Evolutionary conservation across 2,797 vertebrate genomes (phyloP), one percentile per base, ranked within the genome.

Genomic region (Phaenicophaeus curvirostris): DNA sequence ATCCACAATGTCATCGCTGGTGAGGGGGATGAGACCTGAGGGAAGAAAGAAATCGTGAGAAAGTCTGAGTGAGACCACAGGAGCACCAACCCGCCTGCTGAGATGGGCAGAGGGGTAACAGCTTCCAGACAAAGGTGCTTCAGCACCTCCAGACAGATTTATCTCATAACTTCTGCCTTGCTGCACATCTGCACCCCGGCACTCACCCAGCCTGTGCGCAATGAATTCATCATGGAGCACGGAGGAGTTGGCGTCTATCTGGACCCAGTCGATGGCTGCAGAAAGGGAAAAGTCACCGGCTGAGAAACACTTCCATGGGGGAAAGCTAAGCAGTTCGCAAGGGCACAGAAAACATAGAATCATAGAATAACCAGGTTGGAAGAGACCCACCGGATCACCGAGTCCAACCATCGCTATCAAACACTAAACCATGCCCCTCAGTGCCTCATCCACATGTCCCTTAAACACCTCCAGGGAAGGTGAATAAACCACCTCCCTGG

Each of bases 221-320:
- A 99, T 99, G 95, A 99, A 99, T 69, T 99, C 99, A 41, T 99
- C 99, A 0, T 99, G 99, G 31, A 99, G 98, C 6, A 99, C 99
- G 0, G 99, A 99, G 14, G 99, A 99, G 95, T 99, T 99, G 86
- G 99, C 99, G 9, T 99, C 99, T 7, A 99, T 99, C 96, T 99
- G 99, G 75, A 99, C 99, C 99, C 99, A 99, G 97, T 99, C 99
- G 3, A 99, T 99, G 15, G 99, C 99, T 99, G 94, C 35, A 92
- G 94, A 90, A 69, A 37, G 55, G 31, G 80, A 13, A 31, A 71
- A 67, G 63, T 7, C 78, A 53, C 6, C 44, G 67, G 28, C 12
- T 21, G 27, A 68, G 30, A n/a, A 57, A 63, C 1, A 8, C 2
- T 44, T 14, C 18, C 0, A 5, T 1, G 11, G 16, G 25, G 17